Base-by-base conservation (phyloP, 2,888 invertebrate genomes). In the Deilephila porcellus region DNA sequence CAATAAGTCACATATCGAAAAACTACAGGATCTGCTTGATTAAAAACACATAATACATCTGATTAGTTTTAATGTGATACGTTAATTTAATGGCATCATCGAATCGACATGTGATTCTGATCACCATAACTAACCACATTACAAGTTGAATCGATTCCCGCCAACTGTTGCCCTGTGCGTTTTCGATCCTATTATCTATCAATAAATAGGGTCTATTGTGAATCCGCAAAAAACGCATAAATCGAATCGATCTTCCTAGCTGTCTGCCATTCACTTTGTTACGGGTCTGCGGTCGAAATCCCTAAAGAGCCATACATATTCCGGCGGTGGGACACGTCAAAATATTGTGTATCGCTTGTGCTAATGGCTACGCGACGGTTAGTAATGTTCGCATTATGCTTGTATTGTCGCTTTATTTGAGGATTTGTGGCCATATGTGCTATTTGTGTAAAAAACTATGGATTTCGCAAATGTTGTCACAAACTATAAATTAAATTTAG, bases 341-440 rank as follows among this genome's bases (percentile, higher is more conserved):
- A 94, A 94, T 93, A 94, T 94, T 94, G 92, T 90, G 90, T 92
- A 90, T 93, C 92, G 89, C 90, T 88, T 90, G 91, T 90, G 89
- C 89, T 93, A 93, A 93, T 93, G 93, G 91, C 80, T 77, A 80
- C 83, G 82, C 79, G 78, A 80, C 83, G 82, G 83, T 91, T 90
- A 91, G 90, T 88, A 88, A 88, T 87, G 85, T 86, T 85, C 80
- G 85, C 89, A 91, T 93, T 93, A 91, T 87, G 83, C 81, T 86
- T 84, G 81, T 83, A 93, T 94, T 93, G 93, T 93, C 90, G 84
- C 83, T 82, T 85, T 86, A 87, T 88, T 84, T 83, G 81, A 84
- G 86, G 81, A 86, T 85, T 87, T 90, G 85, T 89, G 82, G 80
- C 92, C 93, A 92, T 90, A 92, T 92, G 92, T 88, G 83, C 85